phyloP scores from a whole-genome alignment of 2,888 invertebrate species.

The Drosophila subsilvestris region DNA sequence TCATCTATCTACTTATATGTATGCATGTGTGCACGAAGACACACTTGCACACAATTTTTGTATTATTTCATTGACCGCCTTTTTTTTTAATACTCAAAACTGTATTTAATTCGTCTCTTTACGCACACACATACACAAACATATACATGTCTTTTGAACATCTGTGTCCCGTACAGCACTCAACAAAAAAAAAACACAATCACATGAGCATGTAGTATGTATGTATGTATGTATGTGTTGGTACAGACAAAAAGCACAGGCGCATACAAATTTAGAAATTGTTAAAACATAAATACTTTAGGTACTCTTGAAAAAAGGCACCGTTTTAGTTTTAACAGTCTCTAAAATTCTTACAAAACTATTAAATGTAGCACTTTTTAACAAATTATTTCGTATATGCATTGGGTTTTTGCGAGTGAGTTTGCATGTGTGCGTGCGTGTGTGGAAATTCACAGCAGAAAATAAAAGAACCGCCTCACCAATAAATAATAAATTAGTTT shows the following conservation, averaged over 20 bases:
- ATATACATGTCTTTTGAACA: conserved; percentile 9
- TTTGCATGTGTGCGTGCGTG: conserved; percentile 11
- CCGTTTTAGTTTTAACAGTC: not conserved
- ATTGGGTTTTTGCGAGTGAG: not conserved
- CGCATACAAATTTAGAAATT: not conserved
- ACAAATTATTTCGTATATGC: not conserved
- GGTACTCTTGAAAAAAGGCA: not conserved
- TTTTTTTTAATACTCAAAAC: not conserved
- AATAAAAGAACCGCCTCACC: not conserved
- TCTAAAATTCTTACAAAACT: not conserved
- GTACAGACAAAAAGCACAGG: not conserved
- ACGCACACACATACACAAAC: conserved; percentile 5
- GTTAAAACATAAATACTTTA: not conserved
- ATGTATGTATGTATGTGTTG: not conserved
- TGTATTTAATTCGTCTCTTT: not conserved
- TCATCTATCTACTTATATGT: not conserved
- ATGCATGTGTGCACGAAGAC: not conserved
- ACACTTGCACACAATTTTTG: not conserved
- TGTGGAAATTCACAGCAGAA: conserved; percentile 2
- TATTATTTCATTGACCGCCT: not conserved
- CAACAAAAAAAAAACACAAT: not conserved
- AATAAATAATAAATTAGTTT: conserved; percentile 4
- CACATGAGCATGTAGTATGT: not conserved
- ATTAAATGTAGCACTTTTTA: not conserved
- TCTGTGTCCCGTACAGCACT: not conserved